These are phyloP conservation scores for Deilephila elpenor DNA, from an alignment of 2,888 invertebrate species.

Conservation along the genomic window DNA sequence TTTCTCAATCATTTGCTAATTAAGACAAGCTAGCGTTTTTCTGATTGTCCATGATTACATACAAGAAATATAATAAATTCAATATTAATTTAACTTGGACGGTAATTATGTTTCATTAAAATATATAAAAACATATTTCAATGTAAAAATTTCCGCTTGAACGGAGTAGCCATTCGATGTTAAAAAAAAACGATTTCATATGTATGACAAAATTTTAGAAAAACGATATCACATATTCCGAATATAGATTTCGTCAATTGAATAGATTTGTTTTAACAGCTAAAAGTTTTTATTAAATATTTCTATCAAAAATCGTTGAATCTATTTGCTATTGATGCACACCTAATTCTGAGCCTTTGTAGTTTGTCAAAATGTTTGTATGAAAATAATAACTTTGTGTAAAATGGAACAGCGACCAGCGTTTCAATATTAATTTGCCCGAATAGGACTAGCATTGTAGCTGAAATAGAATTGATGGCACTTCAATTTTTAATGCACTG, in stretches of 20 bases:
- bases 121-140: background rate
- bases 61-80: too few relatives aligned
- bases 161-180: background rate
- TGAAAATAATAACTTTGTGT: slow-evolving; percentile 14
- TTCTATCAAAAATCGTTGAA: slow-evolving; percentile 36
- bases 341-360: slow-evolving; percentile 36
- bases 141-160: background rate
- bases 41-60: too few relatives aligned
- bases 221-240: background rate
- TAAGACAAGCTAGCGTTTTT: background rate
- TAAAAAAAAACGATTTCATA: background rate
- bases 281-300: slow-evolving; percentile 30
- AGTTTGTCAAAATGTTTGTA: slow-evolving; percentile 20
- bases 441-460: background rate
- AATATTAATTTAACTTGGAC: too few relatives aligned
- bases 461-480: slow-evolving; percentile 19
- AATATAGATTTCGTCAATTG: background rate
- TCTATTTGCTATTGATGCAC: slow-evolving; percentile 36
- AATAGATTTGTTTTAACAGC: background rate
- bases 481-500: slow-evolving; percentile 30
- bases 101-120: too few relatives aligned
- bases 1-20: background rate
- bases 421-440: slow-evolving; percentile 20
- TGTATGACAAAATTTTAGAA: background rate
- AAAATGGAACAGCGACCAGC: slow-evolving; percentile 10